Evolutionary conservation across 2,888 invertebrate genomes (phyloP), one percentile per base, ranked within the genome.

Genomic region (Liposcelis brunnea): DNA sequence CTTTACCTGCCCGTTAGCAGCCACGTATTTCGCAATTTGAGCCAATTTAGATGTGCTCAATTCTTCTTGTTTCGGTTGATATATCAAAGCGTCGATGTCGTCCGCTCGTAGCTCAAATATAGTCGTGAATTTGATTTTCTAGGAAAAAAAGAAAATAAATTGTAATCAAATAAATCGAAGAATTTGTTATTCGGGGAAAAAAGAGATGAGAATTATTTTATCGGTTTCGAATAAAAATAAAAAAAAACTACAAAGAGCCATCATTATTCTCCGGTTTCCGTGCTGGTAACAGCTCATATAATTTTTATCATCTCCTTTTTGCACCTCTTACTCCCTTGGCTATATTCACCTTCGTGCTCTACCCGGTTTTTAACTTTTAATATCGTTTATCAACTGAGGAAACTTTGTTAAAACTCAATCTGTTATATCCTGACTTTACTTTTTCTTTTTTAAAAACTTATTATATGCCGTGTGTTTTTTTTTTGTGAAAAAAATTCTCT

Each of bases 11-110:
- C 86, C 85, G 0, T 82, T 82, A 44, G 76, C 74, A 2, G 90
- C 90, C 2, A 91, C 90, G 68, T 85, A 82, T 56, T 82, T 74
- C 0, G 90, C 89, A 49, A 90, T 86, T 61, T 78, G 79, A 8
- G 86, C 81, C 49, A 90, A 61, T 0, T 80, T 80, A 4, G 81
- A 83, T 48, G 69, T 71, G 56, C 72, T 71, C 48, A 81, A 68
- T 55, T 80, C 78, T 45, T 69, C 71, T 1, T 73, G 72, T 1
- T 71, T 75, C 11, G 77, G 79, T 46, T 77, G 61, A 37, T 69
- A 68, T 54, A 80, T 64, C 49, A 74, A 67, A 1, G 77, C 75
- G 50, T 78, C 75, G 43, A 74, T 71, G 51, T 77, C 77, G 46
- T 75, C 74, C 33, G 75, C 75, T 35, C 81, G 77, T 52, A 89